These are phyloP conservation scores for Plemyria rubiginata DNA, from an alignment of 2,888 invertebrate genomes.

Conservation along the genomic window DNA sequence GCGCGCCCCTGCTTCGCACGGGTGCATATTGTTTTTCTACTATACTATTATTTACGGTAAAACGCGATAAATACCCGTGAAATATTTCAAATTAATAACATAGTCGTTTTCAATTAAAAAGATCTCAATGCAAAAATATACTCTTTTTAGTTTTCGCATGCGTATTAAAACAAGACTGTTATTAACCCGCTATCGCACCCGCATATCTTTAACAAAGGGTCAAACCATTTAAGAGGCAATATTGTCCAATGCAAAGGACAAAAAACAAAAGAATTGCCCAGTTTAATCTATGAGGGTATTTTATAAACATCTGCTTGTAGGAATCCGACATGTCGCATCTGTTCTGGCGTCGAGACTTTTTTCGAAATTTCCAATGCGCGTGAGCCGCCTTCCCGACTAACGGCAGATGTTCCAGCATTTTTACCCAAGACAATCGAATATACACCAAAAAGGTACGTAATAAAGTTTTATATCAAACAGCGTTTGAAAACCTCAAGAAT, in stretches of 20 bases:
- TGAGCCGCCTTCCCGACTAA: constrained; percentile 67
- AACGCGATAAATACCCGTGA: too few species aligned
- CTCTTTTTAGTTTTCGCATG: constrained; percentile 31
- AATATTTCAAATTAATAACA: too few species aligned
- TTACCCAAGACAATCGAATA: constrained; percentile 31
- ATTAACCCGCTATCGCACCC: constrained; percentile 71
- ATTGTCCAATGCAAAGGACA: constrained; percentile 69
- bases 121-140: not conserved
- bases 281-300: constrained; percentile 80
- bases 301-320: constrained; percentile 81
- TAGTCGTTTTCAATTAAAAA: not conserved
- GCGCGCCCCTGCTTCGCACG: too few species aligned
- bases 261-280: constrained; percentile 76
- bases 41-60: too few species aligned
- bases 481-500: not conserved
- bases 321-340: constrained; percentile 83
- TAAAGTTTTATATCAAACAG: constrained; percentile 24
- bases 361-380: constrained; percentile 80
- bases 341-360: constrained; percentile 70
- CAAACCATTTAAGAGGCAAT: constrained; percentile 74
- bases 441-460: constrained; percentile 29
- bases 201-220: constrained; percentile 72
- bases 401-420: constrained; percentile 74
- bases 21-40: too few species aligned
- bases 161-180: constrained; percentile 56